phyloP scores from a whole-genome alignment of 2,888 invertebrate species.

The Acheta domesticus region DNA sequence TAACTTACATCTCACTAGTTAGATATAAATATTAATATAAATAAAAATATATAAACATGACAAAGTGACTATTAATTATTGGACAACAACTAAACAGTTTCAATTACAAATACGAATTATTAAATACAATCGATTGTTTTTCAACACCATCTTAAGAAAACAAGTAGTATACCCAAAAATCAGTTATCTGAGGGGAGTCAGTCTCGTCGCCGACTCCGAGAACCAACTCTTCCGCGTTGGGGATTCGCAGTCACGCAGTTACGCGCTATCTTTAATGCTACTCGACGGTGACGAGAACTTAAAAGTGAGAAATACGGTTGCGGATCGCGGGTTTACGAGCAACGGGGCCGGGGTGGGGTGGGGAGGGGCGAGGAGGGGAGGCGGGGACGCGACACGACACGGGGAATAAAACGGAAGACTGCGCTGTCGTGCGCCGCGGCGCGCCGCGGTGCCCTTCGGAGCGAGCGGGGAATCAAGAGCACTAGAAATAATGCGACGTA shows the following conservation, averaged over 20 bases:
- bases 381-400: background rate
- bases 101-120: too few relatives aligned
- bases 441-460: background rate
- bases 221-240: background rate
- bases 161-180: too few relatives aligned
- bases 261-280: conserved; percentile 18
- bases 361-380: background rate
- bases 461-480: background rate
- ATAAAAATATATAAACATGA: too few relatives aligned
- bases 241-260: conserved; percentile 18
- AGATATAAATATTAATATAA: too few relatives aligned
- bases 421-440: background rate
- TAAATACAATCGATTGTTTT: too few relatives aligned
- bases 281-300: conserved; percentile 7
- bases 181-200: background rate
- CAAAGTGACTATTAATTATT: too few relatives aligned
- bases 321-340: conserved; percentile 1
- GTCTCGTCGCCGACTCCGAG: background rate
- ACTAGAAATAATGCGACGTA: conserved; percentile 18
- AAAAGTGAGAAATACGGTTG: conserved; percentile 18
- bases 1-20: too few relatives aligned
- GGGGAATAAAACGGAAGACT: conserved; percentile 18
- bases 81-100: too few relatives aligned
- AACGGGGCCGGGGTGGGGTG: background rate
- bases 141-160: too few relatives aligned